These are phyloP conservation scores for Carapus acus DNA, from an alignment of 2,797 vertebrate species.

Conservation along the genomic window DNA sequence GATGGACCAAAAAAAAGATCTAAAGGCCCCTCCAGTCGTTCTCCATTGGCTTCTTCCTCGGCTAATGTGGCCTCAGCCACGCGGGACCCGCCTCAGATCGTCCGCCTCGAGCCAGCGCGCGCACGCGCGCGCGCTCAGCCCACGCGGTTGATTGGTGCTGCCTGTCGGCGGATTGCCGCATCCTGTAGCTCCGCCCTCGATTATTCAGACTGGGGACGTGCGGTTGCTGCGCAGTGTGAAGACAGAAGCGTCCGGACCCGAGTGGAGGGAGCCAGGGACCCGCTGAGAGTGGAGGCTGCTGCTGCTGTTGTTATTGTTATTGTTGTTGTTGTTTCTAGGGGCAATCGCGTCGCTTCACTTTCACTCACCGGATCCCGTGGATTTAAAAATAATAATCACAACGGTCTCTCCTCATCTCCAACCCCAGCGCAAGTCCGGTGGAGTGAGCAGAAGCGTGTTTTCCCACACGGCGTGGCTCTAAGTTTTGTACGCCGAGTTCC, in stretches of 20 bases:
- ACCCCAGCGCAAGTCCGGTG: not conserved
- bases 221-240: conserved; percentile 46
- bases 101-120: no score
- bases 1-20: no score
- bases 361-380: conserved; percentile 23
- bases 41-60: no score
- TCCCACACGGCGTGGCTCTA: conserved; percentile 1
- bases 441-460: not conserved
- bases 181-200: conserved; percentile 66
- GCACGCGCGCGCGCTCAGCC: no score
- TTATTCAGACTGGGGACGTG: conserved; percentile 55
- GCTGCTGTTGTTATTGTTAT: no score
- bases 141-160: conserved; percentile 52
- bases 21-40: no score
- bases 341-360: conserved; percentile 10
- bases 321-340: no score
- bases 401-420: not conserved
- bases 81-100: no score
- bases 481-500: conserved; percentile 48
- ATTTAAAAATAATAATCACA: conserved; percentile 1
- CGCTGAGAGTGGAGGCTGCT: conserved; percentile 5
- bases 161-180: conserved; percentile 42
- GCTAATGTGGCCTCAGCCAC: no score
- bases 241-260: conserved; percentile 37
- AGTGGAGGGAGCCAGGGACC: conserved; percentile 25